Percentiles rank a stretch among this genome's conserved stretches.
Conservation (phyloP, 2,888 invertebrate genomes). For the Lasioglossum vierecki region DNA sequence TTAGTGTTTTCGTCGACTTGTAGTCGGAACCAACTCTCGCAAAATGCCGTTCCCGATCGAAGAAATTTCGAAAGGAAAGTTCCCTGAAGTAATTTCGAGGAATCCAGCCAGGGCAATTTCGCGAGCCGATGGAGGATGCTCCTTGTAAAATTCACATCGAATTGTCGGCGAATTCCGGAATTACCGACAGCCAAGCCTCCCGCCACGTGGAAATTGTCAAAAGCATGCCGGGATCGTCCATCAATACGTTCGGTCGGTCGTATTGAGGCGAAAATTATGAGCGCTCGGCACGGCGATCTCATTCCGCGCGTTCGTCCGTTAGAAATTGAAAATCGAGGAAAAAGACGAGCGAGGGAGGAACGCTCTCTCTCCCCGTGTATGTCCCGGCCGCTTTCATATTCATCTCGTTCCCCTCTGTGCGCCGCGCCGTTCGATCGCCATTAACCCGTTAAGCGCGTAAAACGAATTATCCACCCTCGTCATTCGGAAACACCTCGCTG, state of each 20-base stretch:
- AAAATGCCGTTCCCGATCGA: background rate
- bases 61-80: background rate
- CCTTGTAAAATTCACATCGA: background rate
- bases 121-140: background rate
- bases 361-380: background rate
- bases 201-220: constrained; percentile 15
- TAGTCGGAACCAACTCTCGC: background rate
- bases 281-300: constrained; percentile 6
- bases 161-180: background rate
- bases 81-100: background rate
- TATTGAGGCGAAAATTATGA: constrained; percentile 18
- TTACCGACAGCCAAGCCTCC: background rate
- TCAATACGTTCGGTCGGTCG: constrained; percentile 21
- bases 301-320: constrained; percentile 33
- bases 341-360: background rate
- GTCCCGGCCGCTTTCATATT: constrained; percentile 8
- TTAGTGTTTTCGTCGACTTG: background rate
- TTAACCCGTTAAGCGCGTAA: constrained; percentile 34
- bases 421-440: constrained; percentile 15
- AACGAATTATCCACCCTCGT: constrained; percentile 15
- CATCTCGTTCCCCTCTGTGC: constrained; percentile 12
- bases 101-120: background rate
- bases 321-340: constrained; percentile 44
- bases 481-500: constrained; percentile 6
- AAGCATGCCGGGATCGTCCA: constrained; percentile 12